A percentile compares a stretch with the other conserved stretches of the same genome.
Conservation (phyloP, 2,797 vertebrate genomes). For the Artibeus lituratus region DNA sequence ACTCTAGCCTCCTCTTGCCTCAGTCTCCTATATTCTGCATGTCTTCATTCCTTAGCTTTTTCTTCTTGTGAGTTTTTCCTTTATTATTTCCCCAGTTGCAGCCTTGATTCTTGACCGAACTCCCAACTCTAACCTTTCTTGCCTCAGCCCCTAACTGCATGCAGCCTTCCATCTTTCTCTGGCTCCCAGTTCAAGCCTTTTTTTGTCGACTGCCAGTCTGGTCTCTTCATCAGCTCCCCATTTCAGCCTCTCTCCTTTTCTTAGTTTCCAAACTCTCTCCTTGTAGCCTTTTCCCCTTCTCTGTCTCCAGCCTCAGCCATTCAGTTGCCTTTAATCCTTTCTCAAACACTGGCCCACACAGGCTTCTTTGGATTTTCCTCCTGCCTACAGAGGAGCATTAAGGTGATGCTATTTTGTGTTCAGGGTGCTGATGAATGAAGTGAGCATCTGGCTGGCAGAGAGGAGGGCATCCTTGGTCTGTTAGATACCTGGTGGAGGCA, state of each 20-base stretch:
- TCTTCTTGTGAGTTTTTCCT: not conserved
- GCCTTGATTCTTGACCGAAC: not conserved
- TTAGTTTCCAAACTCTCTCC: not conserved
- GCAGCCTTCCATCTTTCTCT: not conserved
- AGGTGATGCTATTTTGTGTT: constrained; percentile 29
- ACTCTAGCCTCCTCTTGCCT: not conserved
- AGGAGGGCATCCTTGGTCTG: constrained; percentile 19
- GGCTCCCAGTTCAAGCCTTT: not conserved
- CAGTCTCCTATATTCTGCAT: not conserved
- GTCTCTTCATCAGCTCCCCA: not conserved
- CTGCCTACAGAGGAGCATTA: constrained; percentile 4
- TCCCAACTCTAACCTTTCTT: not conserved
- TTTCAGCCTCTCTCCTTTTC: not conserved
- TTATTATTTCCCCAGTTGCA: not conserved
- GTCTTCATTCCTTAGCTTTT: not conserved
- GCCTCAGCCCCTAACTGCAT: not conserved
- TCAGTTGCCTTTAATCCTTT: constrained; percentile 6
- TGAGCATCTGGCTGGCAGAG: not conserved
- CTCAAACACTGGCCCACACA: not conserved
- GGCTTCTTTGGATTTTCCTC: not conserved
- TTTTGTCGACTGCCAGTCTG: not conserved
- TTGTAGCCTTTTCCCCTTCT: not conserved
- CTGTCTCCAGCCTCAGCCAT: not conserved
- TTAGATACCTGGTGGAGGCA: not conserved
- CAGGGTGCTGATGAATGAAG: not conserved